Conservation (phyloP, 2,113 vertebrate genomes). For the Corythornis vintsioides region DNA sequence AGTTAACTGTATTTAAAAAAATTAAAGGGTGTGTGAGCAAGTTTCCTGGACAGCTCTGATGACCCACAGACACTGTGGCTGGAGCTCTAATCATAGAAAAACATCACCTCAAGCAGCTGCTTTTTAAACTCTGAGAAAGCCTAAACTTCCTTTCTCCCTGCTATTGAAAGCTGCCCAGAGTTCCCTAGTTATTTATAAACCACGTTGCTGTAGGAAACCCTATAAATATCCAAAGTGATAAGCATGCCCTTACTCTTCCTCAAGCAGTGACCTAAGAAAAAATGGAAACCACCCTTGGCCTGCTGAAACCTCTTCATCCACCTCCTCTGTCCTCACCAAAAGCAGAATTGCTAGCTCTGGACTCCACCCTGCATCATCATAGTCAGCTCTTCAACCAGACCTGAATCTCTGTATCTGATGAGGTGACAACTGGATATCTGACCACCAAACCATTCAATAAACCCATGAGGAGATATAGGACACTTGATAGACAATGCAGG, state of each 20-base stretch:
- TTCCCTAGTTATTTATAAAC: conserved; percentile 37
- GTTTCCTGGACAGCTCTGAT: background rate
- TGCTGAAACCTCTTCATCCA: background rate
- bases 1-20: background rate
- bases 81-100: background rate
- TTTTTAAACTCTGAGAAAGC: background rate
- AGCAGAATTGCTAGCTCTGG: background rate
- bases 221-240: conserved; percentile 35
- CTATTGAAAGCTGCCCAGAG: background rate
- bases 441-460: background rate
- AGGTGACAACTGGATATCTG: background rate
- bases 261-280: background rate
- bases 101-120: background rate
- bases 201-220: background rate
- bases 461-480: background rate
- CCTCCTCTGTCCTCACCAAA: background rate
- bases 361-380: background rate
- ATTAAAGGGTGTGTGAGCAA: rapidly evolving
- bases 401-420: background rate
- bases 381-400: background rate
- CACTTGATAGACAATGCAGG: background rate
- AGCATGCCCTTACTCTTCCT: background rate
- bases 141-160: background rate
- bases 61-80: background rate
- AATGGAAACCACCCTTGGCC: conserved; percentile 15